Percentiles rank a stretch among this genome's conserved stretches.
Evolutionary conservation across 1,140 invertebrate genomes (phyloP).

Genomic region (Drosophila subpulchrella): DNA sequence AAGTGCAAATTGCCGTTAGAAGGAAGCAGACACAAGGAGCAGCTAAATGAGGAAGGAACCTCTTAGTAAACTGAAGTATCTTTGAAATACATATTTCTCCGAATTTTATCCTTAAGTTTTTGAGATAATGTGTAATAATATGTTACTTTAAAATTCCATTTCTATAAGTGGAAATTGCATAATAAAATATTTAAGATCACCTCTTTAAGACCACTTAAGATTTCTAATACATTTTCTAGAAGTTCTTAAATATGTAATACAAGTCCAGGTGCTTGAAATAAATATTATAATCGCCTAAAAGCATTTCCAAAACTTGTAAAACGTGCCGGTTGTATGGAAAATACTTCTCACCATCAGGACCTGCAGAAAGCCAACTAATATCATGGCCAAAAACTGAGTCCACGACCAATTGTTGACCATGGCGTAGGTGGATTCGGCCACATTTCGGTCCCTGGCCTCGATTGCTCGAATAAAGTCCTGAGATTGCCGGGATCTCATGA

Average conservation of each 20-base stretch:
- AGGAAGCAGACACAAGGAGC: constrained; percentile 12
- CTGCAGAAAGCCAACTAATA: constrained; percentile 88
- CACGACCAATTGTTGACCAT: constrained; percentile 90
- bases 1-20: constrained; percentile 33
- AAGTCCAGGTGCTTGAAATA: too few relatives aligned
- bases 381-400: constrained; percentile 89
- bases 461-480: constrained; percentile 90
- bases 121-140: too few relatives aligned
- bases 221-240: too few relatives aligned
- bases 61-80: background rate
- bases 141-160: too few relatives aligned
- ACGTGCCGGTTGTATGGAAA: constrained; percentile 87
- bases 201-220: too few relatives aligned
- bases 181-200: too few relatives aligned
- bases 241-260: too few relatives aligned
- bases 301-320: constrained; percentile 85
- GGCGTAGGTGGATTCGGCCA: constrained; percentile 90
- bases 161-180: too few relatives aligned
- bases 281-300: constrained; percentile 8
- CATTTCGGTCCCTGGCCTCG: constrained; percentile 91
- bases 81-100: background rate
- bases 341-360: constrained; percentile 88
- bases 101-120: too few relatives aligned
- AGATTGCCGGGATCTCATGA: constrained; percentile 87
- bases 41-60: constrained; percentile 9